Evolutionary conservation across 2,113 vertebrate species (phyloP), one percentile per base, ranked within the genome.

Genomic region (Malaclemys terrapin): DNA sequence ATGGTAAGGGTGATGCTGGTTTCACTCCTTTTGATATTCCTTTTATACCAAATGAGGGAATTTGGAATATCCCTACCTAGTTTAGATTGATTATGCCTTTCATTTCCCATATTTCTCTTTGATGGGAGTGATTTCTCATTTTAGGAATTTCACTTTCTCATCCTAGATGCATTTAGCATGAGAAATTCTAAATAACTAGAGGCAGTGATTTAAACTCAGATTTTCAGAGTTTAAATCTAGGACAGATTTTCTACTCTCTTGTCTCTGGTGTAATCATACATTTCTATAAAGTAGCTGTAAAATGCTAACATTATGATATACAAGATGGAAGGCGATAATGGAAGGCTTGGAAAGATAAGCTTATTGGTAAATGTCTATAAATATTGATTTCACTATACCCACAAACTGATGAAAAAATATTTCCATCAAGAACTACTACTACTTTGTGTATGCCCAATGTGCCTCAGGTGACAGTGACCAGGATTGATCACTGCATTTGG

Each of bases 151-250:
- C 24, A 59, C 10, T 17, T 6, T 7, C 0, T 0, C 0, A 2
- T 17, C 35, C 49, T 14, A 4, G 0, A 7, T 35, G 27, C 6
- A 5, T 2, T 2, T 8, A 0, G 42, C 0, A 57, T 1, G 3
- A 24, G 42, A 5, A 1, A 0, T 8, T 2, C 10, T 0, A 0
- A 19, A 42, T 2, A 0, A 1, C 20, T 1, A 20, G 24, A 2
- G 49, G 79, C 45, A 3, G 27, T 3, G 3, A 16, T 1, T 3
- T 3, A 1, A 10, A 24, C 69, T 72, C n/a, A 38, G 65, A 31
- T 62, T 59, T 59, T 56, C 54, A 56, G 54, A 56, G 24, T 56
- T 24, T 56, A 56, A 57, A 57, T 57, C 56, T 27, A 56, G 14
- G 6, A 3, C 25, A 0, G 47, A 47, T 20, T 4, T 79, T 80